Percentiles rank a stretch among this genome's conserved stretches.
phyloP scores from a whole-genome alignment of 2,113 vertebrate species.

The Caracal caracal region DNA sequence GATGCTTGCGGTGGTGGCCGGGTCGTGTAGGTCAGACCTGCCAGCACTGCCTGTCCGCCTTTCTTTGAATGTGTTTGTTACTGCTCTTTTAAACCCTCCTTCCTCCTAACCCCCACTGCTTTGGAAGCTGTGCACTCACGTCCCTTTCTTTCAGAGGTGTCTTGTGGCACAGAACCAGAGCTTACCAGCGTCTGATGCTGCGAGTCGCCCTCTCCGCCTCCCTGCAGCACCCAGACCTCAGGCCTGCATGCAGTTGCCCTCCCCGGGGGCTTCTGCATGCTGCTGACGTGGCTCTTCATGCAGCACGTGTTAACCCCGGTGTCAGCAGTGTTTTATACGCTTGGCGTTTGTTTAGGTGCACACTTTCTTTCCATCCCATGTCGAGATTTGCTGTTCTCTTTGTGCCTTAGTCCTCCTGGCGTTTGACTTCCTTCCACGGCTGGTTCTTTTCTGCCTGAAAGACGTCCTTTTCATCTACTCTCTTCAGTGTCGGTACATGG shows the following conservation, averaged over 20 bases:
- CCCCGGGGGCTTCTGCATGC: accelerated
- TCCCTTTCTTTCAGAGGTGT: neutral
- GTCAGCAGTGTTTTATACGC: neutral
- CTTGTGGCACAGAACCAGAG: neutral
- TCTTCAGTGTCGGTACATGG: neutral
- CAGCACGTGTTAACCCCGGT: neutral
- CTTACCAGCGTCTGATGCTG: neutral
- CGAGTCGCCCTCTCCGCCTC: neutral
- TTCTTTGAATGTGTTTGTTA: neutral
- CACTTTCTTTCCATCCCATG: too few relatives aligned
- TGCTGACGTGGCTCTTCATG: neutral
- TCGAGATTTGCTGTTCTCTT: neutral
- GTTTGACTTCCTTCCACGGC: neutral
- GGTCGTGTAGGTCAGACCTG: neutral
- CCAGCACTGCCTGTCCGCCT: neutral
- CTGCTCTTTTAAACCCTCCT: neutral
- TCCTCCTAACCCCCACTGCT: neutral
- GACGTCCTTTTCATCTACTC: neutral
- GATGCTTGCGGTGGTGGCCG: neutral
- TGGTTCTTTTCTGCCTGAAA: neutral
- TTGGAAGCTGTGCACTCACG: neutral
- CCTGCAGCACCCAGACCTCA: accelerated
- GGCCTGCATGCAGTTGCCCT: neutral
- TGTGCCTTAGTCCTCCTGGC: neutral
- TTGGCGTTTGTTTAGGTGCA: too few relatives aligned